A percentile compares a stretch with the other conserved stretches of the same genome.
phyloP scores from a whole-genome alignment of 2,797 vertebrate species.

The Lutra lutra region DNA sequence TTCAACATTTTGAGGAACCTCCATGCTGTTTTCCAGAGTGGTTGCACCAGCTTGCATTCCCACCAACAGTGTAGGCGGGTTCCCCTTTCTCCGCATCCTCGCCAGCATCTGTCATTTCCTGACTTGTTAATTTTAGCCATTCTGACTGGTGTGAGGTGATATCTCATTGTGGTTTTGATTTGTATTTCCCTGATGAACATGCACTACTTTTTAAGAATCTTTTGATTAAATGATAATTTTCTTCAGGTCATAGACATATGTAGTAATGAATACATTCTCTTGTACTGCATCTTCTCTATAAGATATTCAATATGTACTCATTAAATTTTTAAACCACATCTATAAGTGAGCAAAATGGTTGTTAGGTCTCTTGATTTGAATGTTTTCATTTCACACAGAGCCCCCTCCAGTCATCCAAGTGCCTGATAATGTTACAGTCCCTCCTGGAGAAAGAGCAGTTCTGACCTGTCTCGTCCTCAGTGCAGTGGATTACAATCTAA shows the following conservation, averaged over 20 bases:
- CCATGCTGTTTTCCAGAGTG: too few species aligned
- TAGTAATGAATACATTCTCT: not conserved
- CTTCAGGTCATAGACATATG: not conserved
- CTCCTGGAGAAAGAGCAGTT: constrained; percentile 88
- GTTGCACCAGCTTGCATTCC: too few species aligned
- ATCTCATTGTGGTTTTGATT: too few species aligned
- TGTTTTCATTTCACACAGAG: constrained; percentile 86
- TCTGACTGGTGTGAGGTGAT: too few species aligned
- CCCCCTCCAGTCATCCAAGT: constrained; percentile 92
- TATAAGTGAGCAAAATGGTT: not conserved
- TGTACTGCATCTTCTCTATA: not conserved
- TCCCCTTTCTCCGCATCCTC: too few species aligned
- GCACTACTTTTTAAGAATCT: not conserved
- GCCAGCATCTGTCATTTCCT: too few species aligned
- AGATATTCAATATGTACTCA: not conserved
- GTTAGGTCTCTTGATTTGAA: not conserved
- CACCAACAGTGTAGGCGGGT: too few species aligned
- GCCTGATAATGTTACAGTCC: constrained; percentile 88
- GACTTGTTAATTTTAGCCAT: too few species aligned
- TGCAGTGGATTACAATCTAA: constrained; percentile 93
- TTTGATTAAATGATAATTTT: not conserved
- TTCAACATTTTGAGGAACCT: too few species aligned
- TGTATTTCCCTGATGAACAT: too few species aligned
- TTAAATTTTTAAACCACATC: not conserved
- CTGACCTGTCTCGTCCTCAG: constrained; percentile 92